Percentiles rank a stretch among this genome's conserved stretches.
Evolutionary conservation across 2,888 invertebrate genomes (phyloP).

Genomic region (Macropis europaea): DNA sequence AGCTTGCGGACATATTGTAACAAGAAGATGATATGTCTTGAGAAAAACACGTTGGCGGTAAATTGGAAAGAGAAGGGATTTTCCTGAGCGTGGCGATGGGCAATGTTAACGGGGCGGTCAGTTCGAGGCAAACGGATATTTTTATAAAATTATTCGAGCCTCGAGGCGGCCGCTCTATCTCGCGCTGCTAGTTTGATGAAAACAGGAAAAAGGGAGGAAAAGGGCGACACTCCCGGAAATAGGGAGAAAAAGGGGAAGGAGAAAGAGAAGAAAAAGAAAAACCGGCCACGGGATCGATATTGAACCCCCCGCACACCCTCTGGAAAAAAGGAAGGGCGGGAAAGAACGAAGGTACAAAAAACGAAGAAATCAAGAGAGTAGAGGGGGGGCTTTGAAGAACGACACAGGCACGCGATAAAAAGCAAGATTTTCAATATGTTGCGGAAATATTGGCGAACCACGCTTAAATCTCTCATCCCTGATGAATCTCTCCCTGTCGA

Average conservation of each 20-base stretch:
- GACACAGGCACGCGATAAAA: slow-evolving; percentile 55
- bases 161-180: slow-evolving; percentile 36
- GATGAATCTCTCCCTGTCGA: neutral
- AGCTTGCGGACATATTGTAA: neutral
- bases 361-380: slow-evolving; percentile 55
- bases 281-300: slow-evolving; percentile 57
- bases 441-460: slow-evolving; percentile 43
- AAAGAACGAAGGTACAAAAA: slow-evolving; percentile 60
- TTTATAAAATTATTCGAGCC: slow-evolving; percentile 54
- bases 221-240: slow-evolving; percentile 64
- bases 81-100: neutral
- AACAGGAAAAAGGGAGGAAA: slow-evolving; percentile 64
- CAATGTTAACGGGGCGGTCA: slow-evolving; percentile 25
- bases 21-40: slow-evolving; percentile 5
- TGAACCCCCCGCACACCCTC: slow-evolving; percentile 54
- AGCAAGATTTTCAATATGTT: slow-evolving; percentile 52
- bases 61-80: neutral
- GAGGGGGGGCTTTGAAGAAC: slow-evolving; percentile 56
- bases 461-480: neutral
- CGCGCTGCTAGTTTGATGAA: slow-evolving; percentile 57
- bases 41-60: neutral
- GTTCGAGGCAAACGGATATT: slow-evolving; percentile 36
- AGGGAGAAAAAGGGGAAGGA: slow-evolving; percentile 43
- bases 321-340: slow-evolving; percentile 46
- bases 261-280: slow-evolving; percentile 31